Base-by-base conservation (phyloP, 2,113 vertebrate species). In the Halichoerus grypus region DNA sequence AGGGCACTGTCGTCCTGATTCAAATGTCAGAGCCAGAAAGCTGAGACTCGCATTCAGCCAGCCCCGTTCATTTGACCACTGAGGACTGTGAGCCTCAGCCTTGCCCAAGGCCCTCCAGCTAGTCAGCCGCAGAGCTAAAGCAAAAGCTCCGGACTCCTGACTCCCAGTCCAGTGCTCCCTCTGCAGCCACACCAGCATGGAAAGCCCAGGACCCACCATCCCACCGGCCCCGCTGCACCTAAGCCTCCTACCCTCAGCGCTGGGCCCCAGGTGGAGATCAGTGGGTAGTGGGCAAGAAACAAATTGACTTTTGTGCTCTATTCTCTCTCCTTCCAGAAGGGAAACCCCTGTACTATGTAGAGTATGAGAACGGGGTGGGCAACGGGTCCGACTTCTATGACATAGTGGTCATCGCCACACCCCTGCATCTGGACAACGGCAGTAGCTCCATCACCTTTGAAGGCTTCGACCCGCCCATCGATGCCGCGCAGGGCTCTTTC, bases 381-480 rank as follows among this genome's bases (percentile, higher is more conserved):
- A 98, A 94, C 0, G 98, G 98, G 81, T 99, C 99, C 0, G 98
- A 98, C 72, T 98, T 99, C 84, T 99, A 99, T 0, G 99, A 99
- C 98, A 99, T 99, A 8, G 99, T 99, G 36, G 99, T 99, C 63
- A 96, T 99, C 85, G 99, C 99, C 0, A 99, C 99, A 0, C 99
- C 99, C 1, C 98, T 99, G 80, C 99, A 99, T 80, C 98, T 98
- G 94, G 98, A 98, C 51, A 98, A 99, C 51, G 98, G 99, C 2
- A 99, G 99, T 12, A 98, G 98, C 10, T 99, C 99, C 76, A 98
- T 99, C 97, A 98, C 98, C 76, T 99, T 99, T 4, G 71, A 99
- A 15, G 99, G 99, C 93, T 99, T 99, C 16, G 98, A 98, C 7
- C 99, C 99, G 0, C 99, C 99, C 31, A 94, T 99, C 0, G 82